phyloP scores from a whole-genome alignment of 2,888 invertebrate genomes.

The Entomobrya multifasciata region DNA sequence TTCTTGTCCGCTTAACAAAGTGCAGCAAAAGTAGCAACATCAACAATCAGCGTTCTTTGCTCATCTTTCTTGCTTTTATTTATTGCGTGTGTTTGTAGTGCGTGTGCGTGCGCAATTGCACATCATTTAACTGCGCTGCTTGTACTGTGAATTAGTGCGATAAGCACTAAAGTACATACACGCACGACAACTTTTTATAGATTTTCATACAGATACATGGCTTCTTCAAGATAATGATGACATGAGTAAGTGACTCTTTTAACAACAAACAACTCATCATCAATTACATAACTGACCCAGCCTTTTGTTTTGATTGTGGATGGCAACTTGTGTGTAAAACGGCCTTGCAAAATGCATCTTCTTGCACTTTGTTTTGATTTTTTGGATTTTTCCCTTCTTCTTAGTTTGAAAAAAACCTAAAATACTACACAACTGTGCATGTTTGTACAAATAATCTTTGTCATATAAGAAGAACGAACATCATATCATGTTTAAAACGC shows the following conservation, averaged over 20 bases:
- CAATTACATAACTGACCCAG: constrained; percentile 28
- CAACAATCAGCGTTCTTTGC: too few species aligned
- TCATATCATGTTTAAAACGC: too few species aligned
- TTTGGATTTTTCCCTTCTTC: not conserved
- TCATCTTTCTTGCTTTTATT: not conserved
- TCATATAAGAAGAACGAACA: too few species aligned
- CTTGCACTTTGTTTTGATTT: constrained; percentile 35
- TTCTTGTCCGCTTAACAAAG: not conserved
- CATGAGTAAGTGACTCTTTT: constrained; percentile 27
- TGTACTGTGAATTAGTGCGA: constrained; percentile 14
- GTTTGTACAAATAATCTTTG: too few species aligned
- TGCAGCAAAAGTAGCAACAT: too few species aligned
- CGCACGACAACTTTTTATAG: not conserved
- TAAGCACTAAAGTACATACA: not conserved
- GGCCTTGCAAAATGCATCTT: constrained; percentile 57
- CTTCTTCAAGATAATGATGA: constrained; percentile 19
- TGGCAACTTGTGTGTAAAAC: constrained; percentile 7
- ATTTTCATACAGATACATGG: constrained; percentile 21
- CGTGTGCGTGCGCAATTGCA: not conserved
- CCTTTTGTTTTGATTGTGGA: not conserved
- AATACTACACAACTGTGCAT: too few species aligned
- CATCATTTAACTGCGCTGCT: not conserved
- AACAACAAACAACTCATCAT: constrained; percentile 14
- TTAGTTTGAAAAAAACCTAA: too few species aligned
- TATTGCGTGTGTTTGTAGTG: not conserved